Evolutionary conservation across 2,797 vertebrate genomes (phyloP), one percentile per base, ranked within the genome.

Genomic region (Micropoecilia bifurca): DNA sequence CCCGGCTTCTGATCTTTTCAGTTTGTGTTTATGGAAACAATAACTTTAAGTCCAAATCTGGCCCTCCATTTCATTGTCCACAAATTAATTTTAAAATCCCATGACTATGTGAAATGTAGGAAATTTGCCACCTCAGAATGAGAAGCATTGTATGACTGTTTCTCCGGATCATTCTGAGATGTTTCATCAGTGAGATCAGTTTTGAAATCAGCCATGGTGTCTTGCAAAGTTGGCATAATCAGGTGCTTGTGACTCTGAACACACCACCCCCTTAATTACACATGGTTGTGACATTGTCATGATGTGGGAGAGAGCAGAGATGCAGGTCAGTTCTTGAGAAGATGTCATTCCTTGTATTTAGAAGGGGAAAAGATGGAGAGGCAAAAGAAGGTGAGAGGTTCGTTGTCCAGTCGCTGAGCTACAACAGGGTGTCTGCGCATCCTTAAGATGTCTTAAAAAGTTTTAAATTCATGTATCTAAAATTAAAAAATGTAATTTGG

Each of bases 31-130:
- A 68, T 57, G 25, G 39, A 10, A 43, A 43, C 68, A 46, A 1
- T n/a, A 25, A 46, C 71, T 20, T 72, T 16, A 36, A 20, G 57
- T 75, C 66, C 41, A 75, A 68, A 68, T 57, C 30, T 41, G 63
- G 25, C 69, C 25, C 7, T 20, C n/a, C 36, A 43, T 22, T 5
- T 74, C 55, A 22, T 55, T 71, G 28, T 59, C 50, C n/a, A 36
- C 45, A 71, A 45, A n/a, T 75, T 22, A 25, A 4, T 5, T 25
- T n/a, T 22, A 45, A 45, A 45, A 45, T n/a, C 25, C 13, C 39
- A 71, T 45, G 41, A n/a, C 63, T 68, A 0, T 1, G 8, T 41
- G 63, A 4, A 5, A n/a, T 14, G 68, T 45, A n/a, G 22, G 12
- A 22, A n/a, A 45, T 45, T n/a, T 28, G 25, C 41, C 22, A 2